phyloP scores from a whole-genome alignment of 2,888 invertebrate genomes.

The Rutpela maculata region DNA sequence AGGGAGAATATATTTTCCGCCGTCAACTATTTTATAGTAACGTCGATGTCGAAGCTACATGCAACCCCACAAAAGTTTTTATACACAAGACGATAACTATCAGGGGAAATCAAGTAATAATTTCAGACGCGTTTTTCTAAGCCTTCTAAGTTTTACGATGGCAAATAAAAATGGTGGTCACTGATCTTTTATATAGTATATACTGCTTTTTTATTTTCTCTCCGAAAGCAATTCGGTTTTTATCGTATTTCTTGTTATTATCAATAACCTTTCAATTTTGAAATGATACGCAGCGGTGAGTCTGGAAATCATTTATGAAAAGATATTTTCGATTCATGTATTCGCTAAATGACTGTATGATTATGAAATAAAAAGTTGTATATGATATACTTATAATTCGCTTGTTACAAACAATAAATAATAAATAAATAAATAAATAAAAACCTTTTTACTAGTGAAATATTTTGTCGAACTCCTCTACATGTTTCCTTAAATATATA shows the following conservation, averaged over 20 bases:
- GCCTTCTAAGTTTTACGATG: slow-evolving; percentile 56
- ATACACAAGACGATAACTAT: slow-evolving; percentile 51
- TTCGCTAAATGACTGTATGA: too few relatives aligned
- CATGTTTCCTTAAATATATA: too few relatives aligned
- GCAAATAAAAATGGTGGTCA: slow-evolving; percentile 59
- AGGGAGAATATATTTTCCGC: slow-evolving; percentile 19
- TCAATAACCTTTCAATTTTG: slow-evolving; percentile 24
- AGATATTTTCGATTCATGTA: too few relatives aligned
- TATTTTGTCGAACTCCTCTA: too few relatives aligned
- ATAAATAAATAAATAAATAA: too few relatives aligned
- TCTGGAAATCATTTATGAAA: too few relatives aligned
- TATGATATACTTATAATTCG: too few relatives aligned
- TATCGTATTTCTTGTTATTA: slow-evolving; percentile 30
- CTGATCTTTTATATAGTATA: slow-evolving; percentile 52
- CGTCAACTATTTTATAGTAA: slow-evolving; percentile 25
- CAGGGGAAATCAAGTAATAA: slow-evolving; percentile 62
- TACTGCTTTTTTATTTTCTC: slow-evolving; percentile 40
- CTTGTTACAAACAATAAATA: too few relatives aligned
- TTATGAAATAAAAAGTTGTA: too few relatives aligned
- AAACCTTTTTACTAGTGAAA: too few relatives aligned
- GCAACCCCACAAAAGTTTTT: slow-evolving; percentile 27
- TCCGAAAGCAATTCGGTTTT: slow-evolving; percentile 45
- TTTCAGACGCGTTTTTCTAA: slow-evolving; percentile 53
- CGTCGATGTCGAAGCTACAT: slow-evolving; percentile 5
- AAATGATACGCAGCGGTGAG: background rate